These are phyloP conservation scores for Limonius californicus DNA, from an alignment of 1,140 invertebrate species.

Conservation along the genomic window DNA sequence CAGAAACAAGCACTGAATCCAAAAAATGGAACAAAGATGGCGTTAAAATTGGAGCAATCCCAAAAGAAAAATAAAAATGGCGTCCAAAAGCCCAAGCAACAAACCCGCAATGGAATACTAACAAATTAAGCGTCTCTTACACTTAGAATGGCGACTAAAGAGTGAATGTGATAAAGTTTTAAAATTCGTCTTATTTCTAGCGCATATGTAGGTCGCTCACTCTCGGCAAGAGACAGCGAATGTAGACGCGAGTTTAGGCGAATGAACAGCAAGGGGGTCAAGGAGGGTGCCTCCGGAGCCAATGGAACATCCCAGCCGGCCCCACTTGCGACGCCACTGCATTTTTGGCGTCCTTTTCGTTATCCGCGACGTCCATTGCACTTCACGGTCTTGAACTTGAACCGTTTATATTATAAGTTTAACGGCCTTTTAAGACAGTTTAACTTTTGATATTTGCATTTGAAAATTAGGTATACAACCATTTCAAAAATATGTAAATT, in stretches of 20 bases:
- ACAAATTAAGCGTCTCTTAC: constrained; percentile 31
- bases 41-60: background rate
- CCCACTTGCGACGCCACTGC: background rate
- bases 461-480: too few species aligned
- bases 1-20: background rate
- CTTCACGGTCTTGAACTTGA: too few species aligned
- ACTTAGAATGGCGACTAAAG: constrained; percentile 39
- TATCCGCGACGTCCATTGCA: too few species aligned
- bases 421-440: too few species aligned
- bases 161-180: constrained; percentile 46
- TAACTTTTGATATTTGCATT: too few species aligned
- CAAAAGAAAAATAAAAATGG: constrained; percentile 23
- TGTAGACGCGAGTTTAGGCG: constrained; percentile 28
- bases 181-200: constrained; percentile 48
- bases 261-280: constrained; percentile 34
- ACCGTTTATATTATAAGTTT: too few species aligned
- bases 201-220: constrained; percentile 44
- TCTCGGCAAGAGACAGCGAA: constrained; percentile 22
- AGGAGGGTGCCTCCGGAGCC: constrained; percentile 24
- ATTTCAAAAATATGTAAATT: too few species aligned
- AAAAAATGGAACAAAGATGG: background rate
- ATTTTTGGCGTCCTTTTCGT: too few species aligned
- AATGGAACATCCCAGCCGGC: background rate
- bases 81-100: background rate
- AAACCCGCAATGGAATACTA: too few species aligned